Percentiles rank a stretch among this genome's conserved stretches.
Conservation (phyloP, 2,113 vertebrate genomes). For the Sitta europaea region DNA sequence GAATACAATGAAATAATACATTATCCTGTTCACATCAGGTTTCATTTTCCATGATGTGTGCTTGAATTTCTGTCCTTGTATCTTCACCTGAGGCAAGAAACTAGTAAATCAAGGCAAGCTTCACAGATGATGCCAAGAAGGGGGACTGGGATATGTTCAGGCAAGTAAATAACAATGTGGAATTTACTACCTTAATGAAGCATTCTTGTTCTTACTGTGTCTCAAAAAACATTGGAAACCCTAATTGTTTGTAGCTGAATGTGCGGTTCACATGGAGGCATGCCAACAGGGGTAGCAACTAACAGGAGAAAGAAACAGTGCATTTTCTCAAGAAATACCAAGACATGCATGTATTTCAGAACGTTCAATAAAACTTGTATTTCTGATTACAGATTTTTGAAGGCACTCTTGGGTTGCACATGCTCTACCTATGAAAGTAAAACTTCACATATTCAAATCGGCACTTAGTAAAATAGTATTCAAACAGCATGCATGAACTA, state of each 20-base stretch:
- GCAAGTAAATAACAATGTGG: neutral
- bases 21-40: neutral
- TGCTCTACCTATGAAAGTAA: neutral
- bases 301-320: neutral
- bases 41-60: neutral
- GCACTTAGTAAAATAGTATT: neutral
- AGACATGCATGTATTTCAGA: rapidly evolving
- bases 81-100: neutral
- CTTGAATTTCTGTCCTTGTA: neutral
- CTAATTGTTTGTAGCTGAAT: neutral
- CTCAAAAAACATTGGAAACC: neutral
- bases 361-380: neutral
- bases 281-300: neutral
- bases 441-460: neutral
- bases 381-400: neutral
- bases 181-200: neutral
- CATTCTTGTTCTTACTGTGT: neutral
- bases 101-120: neutral
- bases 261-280: neutral
- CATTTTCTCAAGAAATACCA: neutral
- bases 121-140: neutral
- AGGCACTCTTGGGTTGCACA: neutral
- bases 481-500: neutral
- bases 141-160: rapidly evolving
- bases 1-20: neutral